phyloP scores from a whole-genome alignment of 1,140 invertebrate species.

The Diorhabda elongata region DNA sequence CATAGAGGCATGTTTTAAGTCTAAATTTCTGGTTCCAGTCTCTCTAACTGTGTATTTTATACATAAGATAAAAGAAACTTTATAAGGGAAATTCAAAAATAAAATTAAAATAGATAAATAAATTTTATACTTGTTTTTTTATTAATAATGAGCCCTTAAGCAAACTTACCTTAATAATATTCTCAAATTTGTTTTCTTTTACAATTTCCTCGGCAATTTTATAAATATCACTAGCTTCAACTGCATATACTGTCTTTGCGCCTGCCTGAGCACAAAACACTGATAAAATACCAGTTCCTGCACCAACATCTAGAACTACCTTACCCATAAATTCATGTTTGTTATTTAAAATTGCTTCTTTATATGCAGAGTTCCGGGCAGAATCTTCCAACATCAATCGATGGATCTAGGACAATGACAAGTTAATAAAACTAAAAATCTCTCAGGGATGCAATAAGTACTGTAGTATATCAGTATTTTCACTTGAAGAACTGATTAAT shows the following conservation, averaged over 20 bases:
- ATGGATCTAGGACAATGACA: slow-evolving; percentile 57
- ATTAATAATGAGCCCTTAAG: too few species aligned
- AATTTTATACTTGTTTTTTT: too few species aligned
- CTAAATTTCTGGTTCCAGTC: too few species aligned
- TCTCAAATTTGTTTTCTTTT: slow-evolving; percentile 62
- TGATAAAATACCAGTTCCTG: slow-evolving; percentile 94
- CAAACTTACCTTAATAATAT: slow-evolving; percentile 53
- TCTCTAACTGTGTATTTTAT: too few species aligned
- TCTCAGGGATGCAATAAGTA: background rate
- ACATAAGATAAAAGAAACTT: too few species aligned
- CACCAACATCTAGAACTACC: slow-evolving; percentile 90
- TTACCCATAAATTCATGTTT: slow-evolving; percentile 63
- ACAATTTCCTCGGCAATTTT: slow-evolving; percentile 82
- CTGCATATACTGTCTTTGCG: slow-evolving; percentile 85
- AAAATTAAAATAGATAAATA: too few species aligned
- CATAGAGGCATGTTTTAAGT: too few species aligned
- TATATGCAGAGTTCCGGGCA: slow-evolving; percentile 76
- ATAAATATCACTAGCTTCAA: slow-evolving; percentile 88
- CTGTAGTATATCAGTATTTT: too few species aligned
- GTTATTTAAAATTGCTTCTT: slow-evolving; percentile 78
- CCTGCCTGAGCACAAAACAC: slow-evolving; percentile 95
- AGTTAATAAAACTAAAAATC: background rate
- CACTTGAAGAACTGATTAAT: background rate
- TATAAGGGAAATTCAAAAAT: too few species aligned
- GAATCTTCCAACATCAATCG: slow-evolving; percentile 75